Conservation (phyloP, 2,797 vertebrate genomes). For the Uromys caudimaculatus region DNA sequence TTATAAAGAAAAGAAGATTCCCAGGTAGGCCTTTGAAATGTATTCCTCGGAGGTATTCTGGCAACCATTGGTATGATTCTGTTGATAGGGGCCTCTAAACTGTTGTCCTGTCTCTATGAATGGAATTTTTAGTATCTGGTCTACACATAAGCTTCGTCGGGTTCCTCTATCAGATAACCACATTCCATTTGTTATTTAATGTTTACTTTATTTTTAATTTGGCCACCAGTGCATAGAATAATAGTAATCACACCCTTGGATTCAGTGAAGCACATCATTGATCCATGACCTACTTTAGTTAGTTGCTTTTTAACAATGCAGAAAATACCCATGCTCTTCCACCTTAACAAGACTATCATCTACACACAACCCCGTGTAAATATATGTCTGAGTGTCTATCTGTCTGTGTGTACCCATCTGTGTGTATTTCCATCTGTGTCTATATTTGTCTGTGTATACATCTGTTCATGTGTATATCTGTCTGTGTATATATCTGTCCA, state of each 20-base stretch:
- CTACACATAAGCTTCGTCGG: background rate
- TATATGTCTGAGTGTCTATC: too few relatives aligned
- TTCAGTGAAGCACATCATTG: background rate
- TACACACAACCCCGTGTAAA: background rate
- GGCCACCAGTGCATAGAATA: background rate
- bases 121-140: background rate
- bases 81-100: background rate
- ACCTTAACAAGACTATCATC: background rate
- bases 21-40: conserved; percentile 40
- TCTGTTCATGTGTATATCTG: background rate
- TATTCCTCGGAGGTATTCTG: background rate
- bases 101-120: background rate
- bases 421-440: background rate
- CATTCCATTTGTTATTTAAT: background rate
- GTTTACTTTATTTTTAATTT: background rate
- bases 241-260: background rate
- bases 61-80: background rate
- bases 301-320: conserved; percentile 16
- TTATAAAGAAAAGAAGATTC: background rate
- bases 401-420: background rate
- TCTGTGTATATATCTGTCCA: too few relatives aligned
- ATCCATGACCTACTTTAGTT: background rate
- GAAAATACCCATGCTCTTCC: background rate
- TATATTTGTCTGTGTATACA: background rate
- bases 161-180: background rate